Evolutionary conservation across 2,113 vertebrate species (phyloP).

Genomic region (Psittacula cyanocephala): DNA sequence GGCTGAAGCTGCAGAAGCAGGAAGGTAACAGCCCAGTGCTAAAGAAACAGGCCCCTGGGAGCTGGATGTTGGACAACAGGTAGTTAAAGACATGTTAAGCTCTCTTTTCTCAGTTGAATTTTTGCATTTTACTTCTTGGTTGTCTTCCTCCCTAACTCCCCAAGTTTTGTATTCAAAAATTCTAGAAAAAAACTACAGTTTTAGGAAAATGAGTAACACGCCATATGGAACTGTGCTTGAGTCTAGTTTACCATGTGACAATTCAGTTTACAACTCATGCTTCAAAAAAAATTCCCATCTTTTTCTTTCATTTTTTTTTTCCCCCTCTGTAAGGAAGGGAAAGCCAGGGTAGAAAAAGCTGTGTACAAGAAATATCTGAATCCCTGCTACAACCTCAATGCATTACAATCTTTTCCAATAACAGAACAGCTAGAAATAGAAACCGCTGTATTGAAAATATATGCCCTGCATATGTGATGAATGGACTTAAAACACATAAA

Average conservation of each 20-base stretch:
- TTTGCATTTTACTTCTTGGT: background rate
- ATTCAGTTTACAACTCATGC: background rate
- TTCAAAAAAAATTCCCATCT: background rate
- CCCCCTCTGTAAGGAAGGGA: background rate
- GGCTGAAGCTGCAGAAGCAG: background rate
- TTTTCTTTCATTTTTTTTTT: rapidly evolving
- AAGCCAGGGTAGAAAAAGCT: background rate
- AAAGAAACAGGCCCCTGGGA: background rate
- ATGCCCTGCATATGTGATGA: rapidly evolving
- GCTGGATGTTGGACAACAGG: background rate
- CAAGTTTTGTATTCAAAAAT: background rate
- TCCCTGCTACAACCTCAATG: background rate
- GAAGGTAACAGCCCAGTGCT: background rate
- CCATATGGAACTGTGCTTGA: background rate
- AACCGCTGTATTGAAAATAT: background rate
- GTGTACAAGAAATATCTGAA: background rate
- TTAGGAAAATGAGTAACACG: background rate
- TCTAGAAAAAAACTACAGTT: background rate
- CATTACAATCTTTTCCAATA: background rate
- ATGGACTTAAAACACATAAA: background rate
- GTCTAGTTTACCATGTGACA: background rate
- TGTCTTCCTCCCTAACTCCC: background rate
- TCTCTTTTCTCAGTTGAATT: background rate
- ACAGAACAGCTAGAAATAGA: background rate
- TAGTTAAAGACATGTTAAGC: background rate